Evolutionary conservation across 2,113 vertebrate genomes (phyloP).

Genomic region (human (Homo sapiens)): GRCh38 chr11:86256001-86256500

Average conservation of each 20-base stretch:
- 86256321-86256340: not conserved
- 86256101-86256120: not conserved
- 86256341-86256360: slow-evolving; percentile 46
- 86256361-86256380: slow-evolving; percentile 82
- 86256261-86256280: not conserved
- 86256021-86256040: not conserved
- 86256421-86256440: slow-evolving; percentile 97
- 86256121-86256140: not conserved
- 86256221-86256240: not conserved
- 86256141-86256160: not conserved
- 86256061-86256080: not conserved
- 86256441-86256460: slow-evolving; percentile 97
- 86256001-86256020: not conserved
- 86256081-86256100: not conserved
- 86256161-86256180: not conserved
- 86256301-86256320: not conserved
- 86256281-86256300: not conserved
- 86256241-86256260: slow-evolving; percentile 3
- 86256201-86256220: not conserved
- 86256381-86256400: slow-evolving; percentile 98
- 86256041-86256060: not conserved
- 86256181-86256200: not conserved
- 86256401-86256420: slow-evolving; percentile 99
- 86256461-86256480: slow-evolving; percentile 97
- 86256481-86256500: slow-evolving; percentile 99